These are phyloP conservation scores for Pardalotus punctatus DNA, from an alignment of 2,113 vertebrate species.

Conservation along the genomic window DNA sequence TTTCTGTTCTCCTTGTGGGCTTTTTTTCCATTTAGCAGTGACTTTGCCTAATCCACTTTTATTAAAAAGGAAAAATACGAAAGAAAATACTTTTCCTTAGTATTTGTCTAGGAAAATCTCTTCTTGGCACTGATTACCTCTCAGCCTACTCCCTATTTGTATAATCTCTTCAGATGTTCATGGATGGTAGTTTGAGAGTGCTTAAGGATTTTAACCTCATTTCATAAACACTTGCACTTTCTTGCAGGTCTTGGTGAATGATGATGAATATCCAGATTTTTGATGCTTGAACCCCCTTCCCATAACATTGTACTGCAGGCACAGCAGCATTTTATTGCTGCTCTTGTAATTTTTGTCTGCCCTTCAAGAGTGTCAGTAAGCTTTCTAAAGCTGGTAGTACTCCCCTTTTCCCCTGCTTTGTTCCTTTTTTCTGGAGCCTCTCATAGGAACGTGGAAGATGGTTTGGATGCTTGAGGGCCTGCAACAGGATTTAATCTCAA, in stretches of 20 bases:
- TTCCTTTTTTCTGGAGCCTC: neutral
- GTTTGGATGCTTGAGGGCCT: rapidly evolving
- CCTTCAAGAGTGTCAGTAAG: neutral
- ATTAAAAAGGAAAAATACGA: neutral
- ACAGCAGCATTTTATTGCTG: neutral
- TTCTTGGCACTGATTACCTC: neutral
- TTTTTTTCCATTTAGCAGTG: neutral
- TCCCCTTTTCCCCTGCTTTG: neutral
- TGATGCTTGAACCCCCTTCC: neutral
- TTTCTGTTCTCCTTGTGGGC: neutral
- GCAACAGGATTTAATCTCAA: neutral
- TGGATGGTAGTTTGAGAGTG: neutral
- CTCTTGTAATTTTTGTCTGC: neutral
- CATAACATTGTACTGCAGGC: neutral
- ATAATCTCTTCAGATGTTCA: neutral
- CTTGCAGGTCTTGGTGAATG: neutral
- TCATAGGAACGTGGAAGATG: neutral
- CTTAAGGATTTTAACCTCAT: neutral
- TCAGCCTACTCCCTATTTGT: neutral
- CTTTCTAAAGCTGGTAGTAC: neutral
- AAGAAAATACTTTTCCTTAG: neutral
- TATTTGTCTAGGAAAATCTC: neutral
- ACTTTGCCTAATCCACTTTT: neutral
- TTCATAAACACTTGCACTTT: neutral
- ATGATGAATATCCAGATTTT: neutral